Evolutionary conservation across 2,797 vertebrate species (phyloP), one percentile per base, ranked within the genome.

Genomic region (Amblyraja radiata): DNA sequence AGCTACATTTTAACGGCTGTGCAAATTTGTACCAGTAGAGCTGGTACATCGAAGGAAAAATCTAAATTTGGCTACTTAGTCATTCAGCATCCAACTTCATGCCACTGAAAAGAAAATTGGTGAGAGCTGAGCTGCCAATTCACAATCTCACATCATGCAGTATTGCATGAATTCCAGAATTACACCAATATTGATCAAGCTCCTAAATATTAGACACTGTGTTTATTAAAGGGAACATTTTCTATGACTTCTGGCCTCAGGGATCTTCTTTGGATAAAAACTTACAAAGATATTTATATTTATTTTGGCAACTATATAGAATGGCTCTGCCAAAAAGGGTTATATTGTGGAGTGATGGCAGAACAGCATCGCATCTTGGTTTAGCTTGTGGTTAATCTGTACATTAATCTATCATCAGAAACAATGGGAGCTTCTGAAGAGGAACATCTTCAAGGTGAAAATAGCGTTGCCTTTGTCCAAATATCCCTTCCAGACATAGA

Each of bases 181-280:
- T 92, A 92, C 36, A 21, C 23, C 10, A 46, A 23, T 46, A 21
- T 73, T 7, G 23, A 68, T 46, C 25, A 28, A 58, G 23, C 7
- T 74, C 39, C 71, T 71, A 92, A 92, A 76, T 1, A 2, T 58
- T 16, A n/a, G 39, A 21, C 39, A 39, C 71, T 32, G 21, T 58
- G 71, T 91, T 74, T 91, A 25, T 23, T 74, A 14, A 91, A 91
- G 39, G 28, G 18, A 11, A 9, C 11, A 21, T 23, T 25, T 74
- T 91, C 88, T 25, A 88, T 74, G 90, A 91, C 25, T 74, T 73
- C 39, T 74, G 39, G 36, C 39, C 74, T 46, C 71, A 54, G 90
- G 36, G 10, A 73, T 39, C 25, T 74, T 46, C 39, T 91, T 46
- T 74, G 61, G 25, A 91, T 74, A 74, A 74, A 65, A 91, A 74